These are phyloP conservation scores for Cinclus mexicanus DNA, from an alignment of 2,113 vertebrate genomes.

Conservation along the genomic window DNA sequence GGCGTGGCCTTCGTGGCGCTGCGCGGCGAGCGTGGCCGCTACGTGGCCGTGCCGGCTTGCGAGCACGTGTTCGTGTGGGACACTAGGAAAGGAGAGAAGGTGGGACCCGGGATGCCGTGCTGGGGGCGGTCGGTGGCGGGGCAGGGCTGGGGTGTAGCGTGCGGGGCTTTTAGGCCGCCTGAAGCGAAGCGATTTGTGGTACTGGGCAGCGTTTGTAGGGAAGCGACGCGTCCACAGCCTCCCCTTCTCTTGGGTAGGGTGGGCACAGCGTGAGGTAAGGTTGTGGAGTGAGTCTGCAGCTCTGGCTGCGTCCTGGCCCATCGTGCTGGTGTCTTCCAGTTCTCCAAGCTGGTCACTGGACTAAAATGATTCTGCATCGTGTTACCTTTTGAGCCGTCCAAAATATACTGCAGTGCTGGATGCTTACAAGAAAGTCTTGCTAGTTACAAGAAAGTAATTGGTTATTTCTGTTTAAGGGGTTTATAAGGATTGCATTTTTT, in stretches of 20 bases:
- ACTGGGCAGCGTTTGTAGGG: rapidly evolving
- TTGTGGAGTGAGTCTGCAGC: not conserved
- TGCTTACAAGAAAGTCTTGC: not conserved
- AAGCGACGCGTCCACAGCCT: rapidly evolving
- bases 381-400: not conserved
- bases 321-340: not conserved
- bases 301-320: not conserved
- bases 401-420: not conserved
- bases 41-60: constrained; percentile 89
- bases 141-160: not conserved
- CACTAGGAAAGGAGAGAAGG: constrained; percentile 92
- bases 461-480: not conserved
- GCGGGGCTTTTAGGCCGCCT: not conserved
- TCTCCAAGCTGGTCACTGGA: not conserved
- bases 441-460: not conserved
- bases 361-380: not conserved
- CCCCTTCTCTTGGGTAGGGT: rapidly evolving
- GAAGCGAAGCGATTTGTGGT: rapidly evolving
- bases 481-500: not conserved
- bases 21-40: constrained; percentile 87
- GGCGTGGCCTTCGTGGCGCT: constrained; percentile 84
- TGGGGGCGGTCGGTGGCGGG: rapidly evolving
- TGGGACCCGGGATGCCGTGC: not conserved
- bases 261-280: too few species aligned
- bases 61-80: constrained; percentile 98